A percentile compares a stretch with the other conserved stretches of the same genome.
Conservation (phyloP, 2,113 vertebrate species). For the Rhinolophus ferrumequinum region DNA sequence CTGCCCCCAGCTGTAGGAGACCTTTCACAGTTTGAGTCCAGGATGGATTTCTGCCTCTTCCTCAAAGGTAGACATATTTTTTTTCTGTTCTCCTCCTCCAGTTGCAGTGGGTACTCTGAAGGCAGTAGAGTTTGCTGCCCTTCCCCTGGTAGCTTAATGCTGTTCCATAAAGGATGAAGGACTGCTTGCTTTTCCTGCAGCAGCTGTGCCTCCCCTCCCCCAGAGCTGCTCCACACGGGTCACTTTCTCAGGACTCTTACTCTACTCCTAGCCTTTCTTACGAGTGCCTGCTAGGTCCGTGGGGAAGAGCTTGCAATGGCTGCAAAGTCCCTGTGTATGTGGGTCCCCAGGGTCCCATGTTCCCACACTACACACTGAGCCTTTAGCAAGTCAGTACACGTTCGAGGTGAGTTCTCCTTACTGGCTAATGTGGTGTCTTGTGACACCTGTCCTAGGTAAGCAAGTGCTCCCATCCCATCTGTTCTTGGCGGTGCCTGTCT, state of each 20-base stretch:
- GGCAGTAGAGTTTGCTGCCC: neutral
- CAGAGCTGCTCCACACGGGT: neutral
- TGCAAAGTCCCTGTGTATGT: accelerated
- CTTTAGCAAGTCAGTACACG: neutral
- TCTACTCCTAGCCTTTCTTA: neutral
- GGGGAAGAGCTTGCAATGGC: neutral
- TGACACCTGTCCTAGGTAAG: neutral
- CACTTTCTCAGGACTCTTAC: neutral
- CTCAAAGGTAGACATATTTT: neutral
- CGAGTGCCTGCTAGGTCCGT: too few species aligned
- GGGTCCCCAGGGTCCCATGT: neutral
- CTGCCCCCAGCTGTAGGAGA: neutral
- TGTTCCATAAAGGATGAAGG: neutral
- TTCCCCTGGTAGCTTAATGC: neutral
- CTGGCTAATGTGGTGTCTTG: neutral
- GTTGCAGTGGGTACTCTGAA: neutral
- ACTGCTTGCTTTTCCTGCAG: neutral
- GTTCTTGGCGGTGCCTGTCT: neutral
- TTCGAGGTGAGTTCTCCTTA: neutral
- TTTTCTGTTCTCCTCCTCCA: neutral
- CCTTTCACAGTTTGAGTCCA: neutral
- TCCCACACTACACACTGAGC: neutral
- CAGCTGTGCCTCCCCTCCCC: too few species aligned
- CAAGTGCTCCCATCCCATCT: neutral
- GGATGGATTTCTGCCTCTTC: neutral